Conservation (phyloP, 2,888 invertebrate genomes). For the Pterobdella sp. region DNA sequence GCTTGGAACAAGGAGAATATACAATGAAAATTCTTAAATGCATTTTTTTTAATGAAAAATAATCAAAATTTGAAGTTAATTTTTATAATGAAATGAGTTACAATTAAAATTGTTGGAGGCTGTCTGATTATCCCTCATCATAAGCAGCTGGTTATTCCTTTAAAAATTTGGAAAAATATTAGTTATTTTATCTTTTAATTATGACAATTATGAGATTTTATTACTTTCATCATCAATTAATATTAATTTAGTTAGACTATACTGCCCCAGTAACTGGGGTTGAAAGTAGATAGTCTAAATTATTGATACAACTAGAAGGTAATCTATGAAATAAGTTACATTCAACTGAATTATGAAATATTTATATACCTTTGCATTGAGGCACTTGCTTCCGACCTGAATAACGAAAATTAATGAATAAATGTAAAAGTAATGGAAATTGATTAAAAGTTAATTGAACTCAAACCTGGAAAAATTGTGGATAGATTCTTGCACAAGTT, state of each 20-base stretch:
- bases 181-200: neutral
- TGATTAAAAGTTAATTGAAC: neutral
- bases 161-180: neutral
- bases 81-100: too few species aligned
- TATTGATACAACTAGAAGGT: too few species aligned
- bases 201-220: neutral
- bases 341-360: neutral
- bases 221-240: neutral
- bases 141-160: conserved; percentile 18
- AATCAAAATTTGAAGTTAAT: too few species aligned
- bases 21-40: too few species aligned
- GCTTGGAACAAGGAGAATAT: too few species aligned
- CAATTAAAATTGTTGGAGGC: neutral
- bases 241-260: neutral
- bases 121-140: neutral
- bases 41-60: too few species aligned
- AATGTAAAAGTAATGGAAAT: neutral
- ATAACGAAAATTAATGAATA: neutral
- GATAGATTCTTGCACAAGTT: conserved; percentile 57
- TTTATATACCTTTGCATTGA: neutral
- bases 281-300: too few species aligned
- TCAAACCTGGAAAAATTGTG: conserved; percentile 25
- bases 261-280: neutral
- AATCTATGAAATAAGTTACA: too few species aligned
- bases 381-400: neutral